Evolutionary conservation across 37 sponge, comb jelly and placozoan genomes (phyloP).

Genomic region (Spongilla lacustris): DNA sequence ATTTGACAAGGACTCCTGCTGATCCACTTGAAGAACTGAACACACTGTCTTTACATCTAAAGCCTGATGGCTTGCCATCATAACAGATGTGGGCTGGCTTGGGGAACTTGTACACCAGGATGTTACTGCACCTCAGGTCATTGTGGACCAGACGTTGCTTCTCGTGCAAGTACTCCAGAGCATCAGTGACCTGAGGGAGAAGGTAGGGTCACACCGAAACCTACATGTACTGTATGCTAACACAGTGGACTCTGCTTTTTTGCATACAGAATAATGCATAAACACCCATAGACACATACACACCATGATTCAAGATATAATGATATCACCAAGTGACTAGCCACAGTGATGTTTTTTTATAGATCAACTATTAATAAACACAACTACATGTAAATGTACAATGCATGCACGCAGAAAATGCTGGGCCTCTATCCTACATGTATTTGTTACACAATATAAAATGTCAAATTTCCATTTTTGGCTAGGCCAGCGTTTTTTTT

Average conservation of each 20-base stretch:
- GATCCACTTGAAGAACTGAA: neutral
- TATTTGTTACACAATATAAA: no score
- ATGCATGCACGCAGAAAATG: no score
- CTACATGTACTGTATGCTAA: constrained; percentile 16
- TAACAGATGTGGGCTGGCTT: constrained; percentile 31
- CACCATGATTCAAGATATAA: no score
- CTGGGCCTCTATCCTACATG: no score
- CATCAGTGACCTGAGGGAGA: constrained; percentile 46
- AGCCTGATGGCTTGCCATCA: neutral
- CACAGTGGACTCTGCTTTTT: neutral
- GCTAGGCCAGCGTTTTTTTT: no score
- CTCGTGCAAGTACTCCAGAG: constrained; percentile 50
- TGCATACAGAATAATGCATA: neutral
- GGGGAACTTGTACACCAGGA: constrained; percentile 65
- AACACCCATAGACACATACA: neutral
- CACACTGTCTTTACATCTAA: neutral
- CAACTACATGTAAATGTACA: no score
- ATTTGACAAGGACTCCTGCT: constrained; percentile 48
- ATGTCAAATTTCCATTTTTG: no score
- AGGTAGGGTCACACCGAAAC: neutral
- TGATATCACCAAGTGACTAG: no score
- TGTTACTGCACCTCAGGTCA: constrained; percentile 59
- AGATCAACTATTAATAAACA: no score
- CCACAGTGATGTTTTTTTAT: no score
- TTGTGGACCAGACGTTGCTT: constrained; percentile 48